Base-by-base conservation (phyloP, 2,797 vertebrate genomes). In the Perodicticus potto region DNA sequence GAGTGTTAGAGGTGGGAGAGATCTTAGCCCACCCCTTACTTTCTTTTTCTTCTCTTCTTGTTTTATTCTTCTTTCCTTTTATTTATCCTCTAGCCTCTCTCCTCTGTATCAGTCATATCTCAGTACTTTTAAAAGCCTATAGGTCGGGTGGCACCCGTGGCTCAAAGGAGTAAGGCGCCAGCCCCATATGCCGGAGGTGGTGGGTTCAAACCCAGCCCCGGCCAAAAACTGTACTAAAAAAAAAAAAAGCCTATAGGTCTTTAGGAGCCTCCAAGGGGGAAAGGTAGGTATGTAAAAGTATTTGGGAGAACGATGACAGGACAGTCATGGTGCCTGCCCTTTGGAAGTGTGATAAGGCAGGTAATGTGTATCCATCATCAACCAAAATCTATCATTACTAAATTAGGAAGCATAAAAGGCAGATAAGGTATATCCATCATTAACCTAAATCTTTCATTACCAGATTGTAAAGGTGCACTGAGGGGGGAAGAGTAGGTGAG, bases 351-450 rank as follows among this genome's bases (percentile, higher is more conserved):
- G 83, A 92, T 45, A 76, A 91, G 59, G 29, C 8, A 1, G 53
- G 10, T 82, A 25, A 81, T 65, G 25, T 67, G 3, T 76, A 72
- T 20, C 53, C 59, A 55, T 57, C 78, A 61, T n/a, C 63, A 61
- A 12, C 9, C 11, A 32, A 77, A 96, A 89, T 81, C 89, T 90
- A 61, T 78, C 78, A 67, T 49, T 77, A 82, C 83, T 59, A 55
- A 81, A 61, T 91, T 61, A 67, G 61, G 49, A 76, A 77, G 67
- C 37, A 13, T n/a, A 69, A 37, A 32, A 69, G 17, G 32, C 43
- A 61, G 69, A 49, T 70, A 37, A 83, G 49, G 45, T 23, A 27
- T 40, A n/a, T n/a, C 82, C 12, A 29, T 65, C 37, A 32, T 83
- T 10, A 16, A 32, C 45, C 7, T 12, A 53, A 69, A 67, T 65